These are phyloP conservation scores for Congeria kusceri DNA, from an alignment of 2,888 invertebrate species.

Conservation along the genomic window DNA sequence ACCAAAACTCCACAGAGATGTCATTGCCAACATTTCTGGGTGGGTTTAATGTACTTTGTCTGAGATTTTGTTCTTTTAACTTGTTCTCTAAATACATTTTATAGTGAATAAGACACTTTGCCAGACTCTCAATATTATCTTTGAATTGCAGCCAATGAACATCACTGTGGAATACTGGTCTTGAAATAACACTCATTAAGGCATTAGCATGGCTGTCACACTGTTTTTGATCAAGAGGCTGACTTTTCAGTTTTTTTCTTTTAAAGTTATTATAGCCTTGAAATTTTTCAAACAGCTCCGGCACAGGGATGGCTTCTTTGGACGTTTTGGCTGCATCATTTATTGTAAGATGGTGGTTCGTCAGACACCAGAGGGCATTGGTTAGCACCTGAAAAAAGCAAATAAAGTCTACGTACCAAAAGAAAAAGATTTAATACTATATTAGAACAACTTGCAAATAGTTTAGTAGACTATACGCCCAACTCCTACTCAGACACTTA, in stretches of 20 bases:
- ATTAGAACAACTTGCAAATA: no score
- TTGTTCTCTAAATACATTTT: slow-evolving; percentile 1
- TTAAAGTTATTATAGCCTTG: no score
- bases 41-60: slow-evolving; percentile 8
- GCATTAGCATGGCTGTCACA: slow-evolving; percentile 13
- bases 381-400: slow-evolving; percentile 53
- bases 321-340: not conserved
- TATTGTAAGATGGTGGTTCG: slow-evolving; percentile 17
- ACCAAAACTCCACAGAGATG: slow-evolving; percentile 13
- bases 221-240: not conserved
- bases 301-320: slow-evolving; percentile 1
- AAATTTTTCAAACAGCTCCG: slow-evolving; percentile 18
- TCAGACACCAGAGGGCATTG: slow-evolving; percentile 30
- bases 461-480: no score
- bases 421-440: no score
- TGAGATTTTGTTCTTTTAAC: not conserved
- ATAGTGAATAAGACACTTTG: slow-evolving; percentile 15
- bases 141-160: not conserved
- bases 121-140: slow-evolving; percentile 6
- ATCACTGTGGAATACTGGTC: no score
- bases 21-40: slow-evolving; percentile 23
- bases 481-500: no score
- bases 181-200: not conserved
- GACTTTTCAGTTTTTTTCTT: no score
- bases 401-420: no score